A percentile compares a stretch with the other conserved stretches of the same genome.
These are phyloP conservation scores for Montipora capricornis DNA, from an alignment of 64 coral and sea anemone genomes.

Conservation along the genomic window DNA sequence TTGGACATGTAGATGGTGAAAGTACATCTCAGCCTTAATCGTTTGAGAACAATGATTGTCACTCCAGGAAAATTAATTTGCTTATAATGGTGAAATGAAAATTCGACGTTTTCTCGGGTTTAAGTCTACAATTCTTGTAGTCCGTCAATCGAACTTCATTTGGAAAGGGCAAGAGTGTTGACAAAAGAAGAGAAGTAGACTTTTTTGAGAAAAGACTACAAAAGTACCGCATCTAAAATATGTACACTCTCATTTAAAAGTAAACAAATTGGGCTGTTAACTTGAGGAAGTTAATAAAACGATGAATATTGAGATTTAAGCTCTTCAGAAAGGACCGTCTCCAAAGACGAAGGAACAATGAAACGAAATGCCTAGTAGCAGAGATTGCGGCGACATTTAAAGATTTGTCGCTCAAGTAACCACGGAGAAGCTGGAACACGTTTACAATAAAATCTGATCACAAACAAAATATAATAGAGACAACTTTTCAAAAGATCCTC, in stretches of 20 bases:
- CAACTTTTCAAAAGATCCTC: no score
- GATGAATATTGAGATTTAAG: conserved; percentile 37
- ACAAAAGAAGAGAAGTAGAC: not conserved
- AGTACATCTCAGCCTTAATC: not conserved
- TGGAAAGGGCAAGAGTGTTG: not conserved
- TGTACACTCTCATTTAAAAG: not conserved
- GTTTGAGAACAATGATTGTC: not conserved
- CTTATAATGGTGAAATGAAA: not conserved
- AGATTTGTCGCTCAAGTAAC: not conserved
- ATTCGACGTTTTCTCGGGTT: not conserved
- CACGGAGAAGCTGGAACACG: not conserved
- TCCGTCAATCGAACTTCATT: not conserved
- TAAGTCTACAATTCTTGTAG: not conserved
- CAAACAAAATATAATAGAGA: no score
- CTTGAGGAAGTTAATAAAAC: not conserved
- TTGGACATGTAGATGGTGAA: not conserved
- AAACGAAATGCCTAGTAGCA: not conserved
- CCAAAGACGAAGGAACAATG: not conserved
- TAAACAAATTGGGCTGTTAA: not conserved
- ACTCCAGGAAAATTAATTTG: not conserved
- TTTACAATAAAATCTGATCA: no score
- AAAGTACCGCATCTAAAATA: not conserved
- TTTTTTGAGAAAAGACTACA: not conserved
- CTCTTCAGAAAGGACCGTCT: not conserved
- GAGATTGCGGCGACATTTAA: not conserved